phyloP scores from a whole-genome alignment of 2,113 vertebrate genomes.

The Myodes glareolus region DNA sequence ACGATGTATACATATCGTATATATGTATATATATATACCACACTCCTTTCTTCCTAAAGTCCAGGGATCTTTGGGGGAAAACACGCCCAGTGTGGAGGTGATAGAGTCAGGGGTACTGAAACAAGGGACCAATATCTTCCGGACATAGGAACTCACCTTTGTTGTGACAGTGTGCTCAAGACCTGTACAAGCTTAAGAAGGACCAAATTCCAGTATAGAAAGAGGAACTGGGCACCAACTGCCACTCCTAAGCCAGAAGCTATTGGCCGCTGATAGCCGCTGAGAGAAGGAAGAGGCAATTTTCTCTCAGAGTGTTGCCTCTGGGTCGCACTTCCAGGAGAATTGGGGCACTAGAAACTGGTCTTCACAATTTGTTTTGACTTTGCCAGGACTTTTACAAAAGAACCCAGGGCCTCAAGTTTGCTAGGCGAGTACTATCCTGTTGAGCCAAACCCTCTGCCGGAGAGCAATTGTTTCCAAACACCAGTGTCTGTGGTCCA shows the following conservation, averaged over 20 bases:
- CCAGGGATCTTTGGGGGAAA: neutral
- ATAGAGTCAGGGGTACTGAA: neutral
- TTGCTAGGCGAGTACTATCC: neutral
- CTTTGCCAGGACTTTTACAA: conserved; percentile 23
- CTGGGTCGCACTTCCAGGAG: no score
- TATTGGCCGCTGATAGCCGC: neutral
- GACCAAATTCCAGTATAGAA: neutral
- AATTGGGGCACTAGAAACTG: neutral
- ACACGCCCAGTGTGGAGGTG: no score
- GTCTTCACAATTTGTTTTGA: neutral
- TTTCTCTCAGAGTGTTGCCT: neutral
- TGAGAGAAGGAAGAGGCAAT: no score
- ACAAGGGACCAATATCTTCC: neutral
- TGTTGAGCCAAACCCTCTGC: neutral
- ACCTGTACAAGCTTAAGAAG: no score
- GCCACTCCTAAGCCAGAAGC: neutral
- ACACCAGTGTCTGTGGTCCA: neutral
- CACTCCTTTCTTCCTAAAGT: neutral
- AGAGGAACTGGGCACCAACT: neutral
- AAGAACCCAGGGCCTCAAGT: neutral
- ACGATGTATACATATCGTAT: no score
- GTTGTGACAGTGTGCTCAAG: neutral
- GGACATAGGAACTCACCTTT: neutral
- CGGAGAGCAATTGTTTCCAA: neutral
- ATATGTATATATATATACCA: no score